phyloP scores from a whole-genome alignment of 2,113 vertebrate genomes.

The Tautogolabrus adspersus region DNA sequence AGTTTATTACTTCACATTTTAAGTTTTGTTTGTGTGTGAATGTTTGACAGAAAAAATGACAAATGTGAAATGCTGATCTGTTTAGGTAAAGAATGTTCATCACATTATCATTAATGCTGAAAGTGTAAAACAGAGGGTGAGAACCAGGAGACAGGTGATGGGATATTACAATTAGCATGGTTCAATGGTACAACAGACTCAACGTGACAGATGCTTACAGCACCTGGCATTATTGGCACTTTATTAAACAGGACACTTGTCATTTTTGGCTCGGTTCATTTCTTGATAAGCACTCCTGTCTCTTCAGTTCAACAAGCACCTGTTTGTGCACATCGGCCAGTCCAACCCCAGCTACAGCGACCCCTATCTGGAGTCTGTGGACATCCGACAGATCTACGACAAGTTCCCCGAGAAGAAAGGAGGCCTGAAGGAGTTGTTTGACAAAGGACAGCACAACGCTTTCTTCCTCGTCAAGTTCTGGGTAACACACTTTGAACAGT shows the following conservation, averaged over 20 bases:
- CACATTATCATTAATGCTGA: neutral
- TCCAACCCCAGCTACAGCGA: conserved; percentile 91
- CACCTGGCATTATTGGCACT: conserved; percentile 4
- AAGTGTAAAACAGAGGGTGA: conserved; percentile 12
- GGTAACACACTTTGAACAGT: conserved; percentile 82
- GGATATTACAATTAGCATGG: conserved; percentile 5
- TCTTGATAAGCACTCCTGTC: conserved; percentile 50
- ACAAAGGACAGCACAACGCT: conserved; percentile 90
- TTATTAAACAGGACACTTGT: conserved; percentile 36
- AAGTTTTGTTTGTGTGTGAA: too few relatives aligned
- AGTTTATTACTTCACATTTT: too few relatives aligned
- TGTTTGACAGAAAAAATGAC: too few relatives aligned
- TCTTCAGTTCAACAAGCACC: conserved; percentile 93
- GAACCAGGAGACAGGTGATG: neutral
- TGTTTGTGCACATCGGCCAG: conserved; percentile 94
- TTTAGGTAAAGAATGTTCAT: too few relatives aligned
- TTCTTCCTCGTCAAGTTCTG: conserved; percentile 97
- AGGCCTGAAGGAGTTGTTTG: conserved; percentile 93
- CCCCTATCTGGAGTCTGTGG: conserved; percentile 92
- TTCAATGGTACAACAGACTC: conserved; percentile 21
- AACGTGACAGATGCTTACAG: conserved; percentile 33
- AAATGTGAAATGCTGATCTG: too few relatives aligned
- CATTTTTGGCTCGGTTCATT: conserved; percentile 34
- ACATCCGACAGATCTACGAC: conserved; percentile 95
- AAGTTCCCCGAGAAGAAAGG: conserved; percentile 97